Conservation (phyloP, 2,888 invertebrate genomes). For the Andricus curvator region DNA sequence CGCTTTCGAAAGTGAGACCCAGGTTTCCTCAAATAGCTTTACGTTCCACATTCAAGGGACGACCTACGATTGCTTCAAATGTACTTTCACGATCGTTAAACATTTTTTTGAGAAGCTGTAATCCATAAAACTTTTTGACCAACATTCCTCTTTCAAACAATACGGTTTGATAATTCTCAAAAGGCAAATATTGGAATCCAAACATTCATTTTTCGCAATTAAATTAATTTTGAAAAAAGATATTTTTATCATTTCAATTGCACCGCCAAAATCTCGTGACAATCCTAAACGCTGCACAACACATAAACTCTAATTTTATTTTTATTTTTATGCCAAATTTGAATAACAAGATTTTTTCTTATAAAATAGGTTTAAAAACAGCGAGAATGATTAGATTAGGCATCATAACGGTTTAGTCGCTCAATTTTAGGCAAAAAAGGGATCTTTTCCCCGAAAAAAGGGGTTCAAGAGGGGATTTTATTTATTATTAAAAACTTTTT, state of each 20-base stretch:
- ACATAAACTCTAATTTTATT: neutral
- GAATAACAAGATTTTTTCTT: neutral
- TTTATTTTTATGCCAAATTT: neutral
- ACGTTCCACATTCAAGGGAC: slow-evolving; percentile 21
- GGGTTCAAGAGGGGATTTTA: no score
- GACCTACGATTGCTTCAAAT: slow-evolving; percentile 1
- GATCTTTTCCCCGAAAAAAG: no score
- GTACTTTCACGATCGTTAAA: neutral
- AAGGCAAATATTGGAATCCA: neutral
- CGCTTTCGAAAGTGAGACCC: slow-evolving; percentile 33
- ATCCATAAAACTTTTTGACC: neutral
- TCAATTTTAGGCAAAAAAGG: no score
- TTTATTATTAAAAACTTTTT: no score
- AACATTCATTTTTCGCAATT: neutral
- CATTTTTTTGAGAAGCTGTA: neutral
- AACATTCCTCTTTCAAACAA: no score
- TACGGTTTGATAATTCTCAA: neutral
- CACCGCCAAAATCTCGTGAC: neutral
- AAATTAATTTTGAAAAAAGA: neutral
- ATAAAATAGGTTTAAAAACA: no score
- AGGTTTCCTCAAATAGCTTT: slow-evolving; percentile 18
- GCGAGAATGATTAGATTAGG: no score
- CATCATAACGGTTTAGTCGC: no score
- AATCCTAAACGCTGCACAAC: neutral
- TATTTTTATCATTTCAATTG: neutral